Evolutionary conservation across 2,113 vertebrate species (phyloP).

Genomic region (Beaufortia kweichowensis): DNA sequence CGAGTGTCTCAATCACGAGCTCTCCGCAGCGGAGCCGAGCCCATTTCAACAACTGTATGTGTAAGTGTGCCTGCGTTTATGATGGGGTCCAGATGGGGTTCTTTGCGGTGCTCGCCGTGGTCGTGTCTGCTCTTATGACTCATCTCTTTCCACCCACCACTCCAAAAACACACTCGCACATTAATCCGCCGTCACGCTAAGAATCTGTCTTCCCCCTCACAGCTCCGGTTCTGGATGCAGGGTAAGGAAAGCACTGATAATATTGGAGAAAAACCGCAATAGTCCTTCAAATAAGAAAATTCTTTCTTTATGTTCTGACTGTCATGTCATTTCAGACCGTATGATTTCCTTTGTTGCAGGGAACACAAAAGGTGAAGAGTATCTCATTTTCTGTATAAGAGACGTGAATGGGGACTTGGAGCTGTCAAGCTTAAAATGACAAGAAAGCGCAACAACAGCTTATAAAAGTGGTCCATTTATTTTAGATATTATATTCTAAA

Average conservation of each 20-base stretch:
- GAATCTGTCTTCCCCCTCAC: not conserved
- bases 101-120: constrained; percentile 23
- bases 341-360: no score
- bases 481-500: no score
- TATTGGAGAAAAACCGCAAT: constrained; percentile 7
- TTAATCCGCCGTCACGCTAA: not conserved
- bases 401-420: no score
- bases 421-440: no score
- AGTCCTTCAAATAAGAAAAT: not conserved
- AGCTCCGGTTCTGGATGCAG: not conserved
- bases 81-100: constrained; percentile 33
- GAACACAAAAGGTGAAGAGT: no score
- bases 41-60: constrained; percentile 23
- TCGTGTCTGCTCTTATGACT: constrained; percentile 47
- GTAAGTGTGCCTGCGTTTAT: not conserved
- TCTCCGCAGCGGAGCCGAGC: not conserved
- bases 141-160: constrained; percentile 44
- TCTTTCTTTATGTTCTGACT: no score
- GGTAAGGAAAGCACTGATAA: constrained; percentile 26
- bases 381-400: no score
- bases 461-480: no score
- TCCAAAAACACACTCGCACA: constrained; percentile 33
- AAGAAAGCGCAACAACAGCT: no score
- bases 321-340: no score
- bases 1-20: constrained; percentile 22